Evolutionary conservation across 2,888 invertebrate genomes (phyloP).

Genomic region (Quadroppia sp.): DNA sequence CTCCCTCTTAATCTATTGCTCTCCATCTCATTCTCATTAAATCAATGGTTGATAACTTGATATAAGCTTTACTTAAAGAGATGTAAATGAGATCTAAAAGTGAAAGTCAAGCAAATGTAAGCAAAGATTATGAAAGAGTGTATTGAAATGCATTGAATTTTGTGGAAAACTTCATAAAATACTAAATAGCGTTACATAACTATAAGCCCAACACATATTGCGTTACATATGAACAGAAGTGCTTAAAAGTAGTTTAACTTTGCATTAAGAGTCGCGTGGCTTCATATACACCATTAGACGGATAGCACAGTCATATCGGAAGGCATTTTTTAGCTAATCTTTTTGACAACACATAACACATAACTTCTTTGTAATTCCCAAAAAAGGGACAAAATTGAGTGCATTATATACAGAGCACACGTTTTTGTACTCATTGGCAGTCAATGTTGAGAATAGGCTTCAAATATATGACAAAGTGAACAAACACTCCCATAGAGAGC

Average conservation of each 20-base stretch:
- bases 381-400: neutral
- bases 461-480: slow-evolving; percentile 8
- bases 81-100: neutral
- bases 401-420: neutral
- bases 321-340: neutral
- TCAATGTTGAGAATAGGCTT: neutral
- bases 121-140: neutral
- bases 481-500: slow-evolving; percentile 22
- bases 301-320: neutral
- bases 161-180: neutral
- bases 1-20: too few relatives aligned
- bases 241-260: slow-evolving; percentile 21
- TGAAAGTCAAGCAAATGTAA: neutral
- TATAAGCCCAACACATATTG: neutral
- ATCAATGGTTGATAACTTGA: too few relatives aligned
- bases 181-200: neutral
- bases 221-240: slow-evolving; percentile 17
- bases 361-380: slow-evolving; percentile 17
- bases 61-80: too few relatives aligned
- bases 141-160: neutral
- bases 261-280: slow-evolving; percentile 23
- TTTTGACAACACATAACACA: slow-evolving; percentile 30
- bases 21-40: too few relatives aligned
- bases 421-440: neutral
- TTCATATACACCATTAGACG: neutral